A percentile compares a stretch with the other conserved stretches of the same genome.
Conservation (phyloP, 2,888 invertebrate genomes). For the Taphrorychus bicolor region DNA sequence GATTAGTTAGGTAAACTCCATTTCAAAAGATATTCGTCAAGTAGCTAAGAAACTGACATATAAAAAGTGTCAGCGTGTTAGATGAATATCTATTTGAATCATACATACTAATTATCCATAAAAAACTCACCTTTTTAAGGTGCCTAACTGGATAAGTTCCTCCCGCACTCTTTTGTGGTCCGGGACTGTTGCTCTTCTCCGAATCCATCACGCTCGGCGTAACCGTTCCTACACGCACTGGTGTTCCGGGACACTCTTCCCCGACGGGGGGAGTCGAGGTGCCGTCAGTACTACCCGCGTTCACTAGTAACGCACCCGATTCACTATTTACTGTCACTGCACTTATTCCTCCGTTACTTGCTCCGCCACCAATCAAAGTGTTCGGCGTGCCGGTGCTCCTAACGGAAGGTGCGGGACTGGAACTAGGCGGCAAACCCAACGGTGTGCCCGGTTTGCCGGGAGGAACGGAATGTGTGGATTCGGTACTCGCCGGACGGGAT, state of each 20-base stretch:
- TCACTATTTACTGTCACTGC: conserved; percentile 9
- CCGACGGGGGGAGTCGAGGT: conserved; percentile 56
- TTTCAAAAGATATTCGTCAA: too few species aligned
- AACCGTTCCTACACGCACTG: conserved; percentile 58
- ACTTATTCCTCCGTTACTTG: conserved; percentile 13
- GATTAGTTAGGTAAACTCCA: too few species aligned
- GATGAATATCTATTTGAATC: too few species aligned
- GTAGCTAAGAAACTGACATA: too few species aligned
- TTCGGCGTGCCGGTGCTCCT: conserved; percentile 36
- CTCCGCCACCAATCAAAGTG: conserved; percentile 10
- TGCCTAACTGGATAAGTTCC: conserved; percentile 75
- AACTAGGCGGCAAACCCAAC: conserved; percentile 39
- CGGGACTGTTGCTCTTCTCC: conserved; percentile 68
- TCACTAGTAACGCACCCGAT: conserved; percentile 8
- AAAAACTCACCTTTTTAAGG: conserved; percentile 70
- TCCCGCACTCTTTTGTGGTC: conserved; percentile 53
- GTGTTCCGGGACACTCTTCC: conserved; percentile 62
- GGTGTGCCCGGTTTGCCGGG: conserved; percentile 43
- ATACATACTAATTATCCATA: too few species aligned
- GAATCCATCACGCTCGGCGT: conserved; percentile 61
- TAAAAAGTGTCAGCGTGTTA: too few species aligned
- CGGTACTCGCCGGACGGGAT: conserved; percentile 43
- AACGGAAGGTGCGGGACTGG: conserved; percentile 40
- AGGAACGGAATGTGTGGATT: conserved; percentile 45
- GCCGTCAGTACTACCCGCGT: conserved; percentile 38